Evolutionary conservation across 2,888 invertebrate genomes (phyloP).

Genomic region (Eudemis profundana): DNA sequence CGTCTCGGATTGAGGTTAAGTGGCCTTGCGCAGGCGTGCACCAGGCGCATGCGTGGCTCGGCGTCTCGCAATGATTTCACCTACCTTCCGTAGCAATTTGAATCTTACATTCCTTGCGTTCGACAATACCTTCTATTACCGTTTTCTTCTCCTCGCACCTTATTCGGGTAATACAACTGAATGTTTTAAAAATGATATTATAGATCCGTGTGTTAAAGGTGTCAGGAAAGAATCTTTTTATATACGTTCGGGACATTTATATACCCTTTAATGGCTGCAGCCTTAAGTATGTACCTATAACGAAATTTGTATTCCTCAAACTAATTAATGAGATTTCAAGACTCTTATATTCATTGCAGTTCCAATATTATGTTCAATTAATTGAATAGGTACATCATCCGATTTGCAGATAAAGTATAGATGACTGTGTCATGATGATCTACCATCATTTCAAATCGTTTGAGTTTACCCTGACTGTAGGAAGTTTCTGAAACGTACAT

Average conservation of each 20-base stretch:
- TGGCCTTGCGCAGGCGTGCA: constrained; percentile 74
- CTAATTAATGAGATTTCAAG: too few species aligned
- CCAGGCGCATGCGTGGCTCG: constrained; percentile 66
- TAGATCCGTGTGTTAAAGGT: background rate
- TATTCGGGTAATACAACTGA: background rate
- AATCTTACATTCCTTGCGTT: constrained; percentile 56
- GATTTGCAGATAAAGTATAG: background rate
- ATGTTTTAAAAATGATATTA: background rate
- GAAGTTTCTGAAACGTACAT: constrained; percentile 34
- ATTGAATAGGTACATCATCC: background rate
- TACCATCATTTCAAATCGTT: background rate
- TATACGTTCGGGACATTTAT: too few species aligned
- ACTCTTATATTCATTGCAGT: too few species aligned
- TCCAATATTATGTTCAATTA: background rate
- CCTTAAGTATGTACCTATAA: background rate
- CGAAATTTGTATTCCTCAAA: background rate
- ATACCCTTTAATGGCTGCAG: background rate
- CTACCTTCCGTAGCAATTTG: constrained; percentile 69
- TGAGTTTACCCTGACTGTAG: background rate
- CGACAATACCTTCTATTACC: constrained; percentile 16
- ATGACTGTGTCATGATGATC: background rate
- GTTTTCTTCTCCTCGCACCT: constrained; percentile 15
- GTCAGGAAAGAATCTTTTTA: too few species aligned
- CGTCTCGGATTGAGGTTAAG: constrained; percentile 82
- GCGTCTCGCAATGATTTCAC: constrained; percentile 79